A percentile compares a stretch with the other conserved stretches of the same genome.
Evolutionary conservation across 1,140 invertebrate species (phyloP).

Genomic region (Vanessa atalanta): DNA sequence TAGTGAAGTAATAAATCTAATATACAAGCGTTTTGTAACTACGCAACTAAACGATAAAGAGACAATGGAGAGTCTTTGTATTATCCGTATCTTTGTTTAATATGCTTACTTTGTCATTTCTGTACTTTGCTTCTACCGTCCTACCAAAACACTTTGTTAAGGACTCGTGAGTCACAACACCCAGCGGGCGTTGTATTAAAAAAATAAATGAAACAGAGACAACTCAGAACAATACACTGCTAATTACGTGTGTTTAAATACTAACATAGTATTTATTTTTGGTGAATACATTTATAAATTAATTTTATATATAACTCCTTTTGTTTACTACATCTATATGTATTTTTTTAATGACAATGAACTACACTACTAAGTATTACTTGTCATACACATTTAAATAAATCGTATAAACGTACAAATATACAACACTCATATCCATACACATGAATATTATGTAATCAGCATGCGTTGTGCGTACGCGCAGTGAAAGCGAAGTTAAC

Average conservation of each 20-base stretch:
- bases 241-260: background rate
- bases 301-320: no score
- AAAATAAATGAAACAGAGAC: background rate
- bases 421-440: constrained; percentile 9
- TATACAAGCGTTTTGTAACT: constrained; percentile 41
- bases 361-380: no score
- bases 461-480: constrained; percentile 28
- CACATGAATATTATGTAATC: constrained; percentile 32
- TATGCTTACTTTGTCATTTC: constrained; percentile 31
- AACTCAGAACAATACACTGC: background rate
- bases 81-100: constrained; percentile 41
- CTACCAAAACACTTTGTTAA: constrained; percentile 42
- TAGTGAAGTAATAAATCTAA: constrained; percentile 33
- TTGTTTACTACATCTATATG: no score
- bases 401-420: background rate
- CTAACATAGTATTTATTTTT: no score
- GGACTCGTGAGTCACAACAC: constrained; percentile 39
- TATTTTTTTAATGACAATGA: no score
- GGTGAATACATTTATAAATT: no score
- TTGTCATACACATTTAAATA: background rate
- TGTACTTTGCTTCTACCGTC: constrained; percentile 33
- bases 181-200: constrained; percentile 6
- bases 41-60: constrained; percentile 45
- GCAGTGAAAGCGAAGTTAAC: constrained; percentile 38
- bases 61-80: constrained; percentile 50